Evolutionary conservation across 1,140 invertebrate genomes (phyloP).

Genomic region (Tetragonula clypearis): DNA sequence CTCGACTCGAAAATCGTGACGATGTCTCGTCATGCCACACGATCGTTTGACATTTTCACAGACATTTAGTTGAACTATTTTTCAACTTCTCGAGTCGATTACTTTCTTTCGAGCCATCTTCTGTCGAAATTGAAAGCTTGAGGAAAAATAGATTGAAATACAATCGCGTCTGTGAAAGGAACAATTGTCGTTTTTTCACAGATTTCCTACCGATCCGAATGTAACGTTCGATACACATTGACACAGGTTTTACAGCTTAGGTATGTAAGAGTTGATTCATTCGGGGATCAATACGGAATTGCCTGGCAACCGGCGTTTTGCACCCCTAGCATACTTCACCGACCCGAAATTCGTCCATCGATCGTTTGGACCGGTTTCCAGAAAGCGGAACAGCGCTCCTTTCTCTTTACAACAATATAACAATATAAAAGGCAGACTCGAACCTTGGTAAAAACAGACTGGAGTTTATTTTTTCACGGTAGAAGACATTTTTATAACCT

Average conservation of each 20-base stretch:
- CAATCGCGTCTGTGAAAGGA: background rate
- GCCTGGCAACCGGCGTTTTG: slow-evolving; percentile 43
- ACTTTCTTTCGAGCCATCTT: background rate
- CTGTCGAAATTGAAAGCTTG: background rate
- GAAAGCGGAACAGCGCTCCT: background rate
- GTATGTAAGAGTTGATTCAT: slow-evolving; percentile 58
- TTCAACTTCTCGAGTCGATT: background rate
- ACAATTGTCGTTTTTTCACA: background rate
- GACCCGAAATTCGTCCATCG: slow-evolving; percentile 20
- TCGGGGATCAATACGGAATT: slow-evolving; percentile 70
- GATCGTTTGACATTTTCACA: no score
- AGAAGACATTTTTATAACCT: no score
- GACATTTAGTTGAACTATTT: no score
- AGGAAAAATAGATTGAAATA: background rate
- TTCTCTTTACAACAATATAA: background rate
- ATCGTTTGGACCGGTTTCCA: background rate
- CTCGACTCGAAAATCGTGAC: no score
- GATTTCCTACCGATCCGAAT: slow-evolving; percentile 49
- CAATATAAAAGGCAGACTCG: background rate
- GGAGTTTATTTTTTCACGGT: no score
- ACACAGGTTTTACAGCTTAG: slow-evolving; percentile 65
- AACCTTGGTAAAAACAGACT: background rate
- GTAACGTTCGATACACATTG: slow-evolving; percentile 50
- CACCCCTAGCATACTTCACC: background rate
- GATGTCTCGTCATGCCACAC: no score